These are phyloP conservation scores for Folsomia manolachei DNA, from an alignment of 2,888 invertebrate genomes.

Conservation along the genomic window DNA sequence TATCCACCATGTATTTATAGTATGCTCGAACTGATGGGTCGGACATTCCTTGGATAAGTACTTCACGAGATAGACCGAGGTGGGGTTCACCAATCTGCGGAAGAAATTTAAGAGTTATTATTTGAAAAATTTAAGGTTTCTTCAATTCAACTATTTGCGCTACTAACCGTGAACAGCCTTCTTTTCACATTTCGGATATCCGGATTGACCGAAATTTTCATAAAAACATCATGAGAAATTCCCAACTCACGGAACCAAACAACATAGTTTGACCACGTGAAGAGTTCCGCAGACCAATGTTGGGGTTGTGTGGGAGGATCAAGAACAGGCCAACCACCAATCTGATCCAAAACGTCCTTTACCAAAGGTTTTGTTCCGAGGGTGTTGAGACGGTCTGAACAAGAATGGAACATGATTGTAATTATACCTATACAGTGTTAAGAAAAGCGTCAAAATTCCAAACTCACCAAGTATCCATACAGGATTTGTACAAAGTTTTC, in stretches of 20 bases:
- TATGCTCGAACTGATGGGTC: constrained; percentile 80
- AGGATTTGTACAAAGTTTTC: constrained; percentile 77
- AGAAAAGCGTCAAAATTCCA: too few species aligned
- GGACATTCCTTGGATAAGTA: constrained; percentile 73
- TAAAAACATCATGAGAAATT: constrained; percentile 81
- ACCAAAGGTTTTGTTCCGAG: constrained; percentile 54
- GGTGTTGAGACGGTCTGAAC: constrained; percentile 54
- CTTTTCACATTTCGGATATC: constrained; percentile 83
- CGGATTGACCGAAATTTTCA: constrained; percentile 82
- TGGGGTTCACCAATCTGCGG: constrained; percentile 78
- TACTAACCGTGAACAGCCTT: constrained; percentile 76
- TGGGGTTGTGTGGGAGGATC: constrained; percentile 52
- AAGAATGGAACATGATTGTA: background rate
- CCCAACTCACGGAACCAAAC: constrained; percentile 75
- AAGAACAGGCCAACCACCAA: constrained; percentile 58
- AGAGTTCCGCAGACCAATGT: constrained; percentile 59
- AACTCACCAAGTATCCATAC: constrained; percentile 71
- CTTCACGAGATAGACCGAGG: constrained; percentile 74
- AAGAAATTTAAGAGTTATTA: too few species aligned
- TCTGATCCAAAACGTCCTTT: constrained; percentile 54
- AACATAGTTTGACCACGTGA: constrained; percentile 71
- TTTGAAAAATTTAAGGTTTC: background rate
- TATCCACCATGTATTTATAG: constrained; percentile 70
- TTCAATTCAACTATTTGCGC: background rate
- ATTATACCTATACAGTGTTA: background rate